phyloP scores from a whole-genome alignment of 1,140 invertebrate species.

The Drosophila ironensis region DNA sequence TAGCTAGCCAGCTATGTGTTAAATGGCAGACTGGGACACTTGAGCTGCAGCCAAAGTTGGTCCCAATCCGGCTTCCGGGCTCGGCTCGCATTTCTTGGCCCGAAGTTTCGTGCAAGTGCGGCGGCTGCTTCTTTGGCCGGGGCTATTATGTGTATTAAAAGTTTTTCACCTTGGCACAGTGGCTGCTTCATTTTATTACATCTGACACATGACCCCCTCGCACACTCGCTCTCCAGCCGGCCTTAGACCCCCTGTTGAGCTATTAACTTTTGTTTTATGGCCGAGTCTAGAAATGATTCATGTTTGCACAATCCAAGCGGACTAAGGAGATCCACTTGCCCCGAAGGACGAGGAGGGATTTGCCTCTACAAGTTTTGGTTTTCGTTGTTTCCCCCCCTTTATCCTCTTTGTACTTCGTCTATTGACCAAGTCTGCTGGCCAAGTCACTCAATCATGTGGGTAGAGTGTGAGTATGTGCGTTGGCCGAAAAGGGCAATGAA shows the following conservation, averaged over 20 bases:
- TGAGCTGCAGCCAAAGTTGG: slow-evolving; percentile 73
- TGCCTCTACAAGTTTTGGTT: slow-evolving; percentile 21
- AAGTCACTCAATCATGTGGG: slow-evolving; percentile 4
- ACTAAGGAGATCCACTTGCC: slow-evolving; percentile 35
- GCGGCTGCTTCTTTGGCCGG: slow-evolving; percentile 44
- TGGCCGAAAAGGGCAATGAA: slow-evolving; percentile 18
- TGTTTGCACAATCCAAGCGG: slow-evolving; percentile 37
- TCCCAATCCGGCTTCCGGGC: slow-evolving; percentile 24
- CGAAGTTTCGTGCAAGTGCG: slow-evolving; percentile 33
- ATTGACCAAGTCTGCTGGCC: background rate
- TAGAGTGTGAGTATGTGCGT: background rate
- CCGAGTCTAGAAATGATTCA: slow-evolving; percentile 58
- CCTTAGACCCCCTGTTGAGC: slow-evolving; percentile 34
- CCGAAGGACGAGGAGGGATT: slow-evolving; percentile 28
- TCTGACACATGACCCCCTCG: slow-evolving; percentile 53
- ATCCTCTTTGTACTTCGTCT: background rate
- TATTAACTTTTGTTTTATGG: slow-evolving; percentile 75
- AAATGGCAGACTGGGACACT: slow-evolving; percentile 79
- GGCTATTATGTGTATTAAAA: slow-evolving; percentile 80
- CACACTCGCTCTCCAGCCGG: background rate
- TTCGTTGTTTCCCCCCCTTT: background rate
- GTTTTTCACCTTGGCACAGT: slow-evolving; percentile 63
- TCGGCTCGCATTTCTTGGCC: slow-evolving; percentile 64
- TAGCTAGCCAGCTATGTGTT: slow-evolving; percentile 47
- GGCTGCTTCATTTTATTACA: slow-evolving; percentile 75